Evolutionary conservation across 2,888 invertebrate genomes (phyloP), one percentile per base, ranked within the genome.

Genomic region (Mamestra brassicae): DNA sequence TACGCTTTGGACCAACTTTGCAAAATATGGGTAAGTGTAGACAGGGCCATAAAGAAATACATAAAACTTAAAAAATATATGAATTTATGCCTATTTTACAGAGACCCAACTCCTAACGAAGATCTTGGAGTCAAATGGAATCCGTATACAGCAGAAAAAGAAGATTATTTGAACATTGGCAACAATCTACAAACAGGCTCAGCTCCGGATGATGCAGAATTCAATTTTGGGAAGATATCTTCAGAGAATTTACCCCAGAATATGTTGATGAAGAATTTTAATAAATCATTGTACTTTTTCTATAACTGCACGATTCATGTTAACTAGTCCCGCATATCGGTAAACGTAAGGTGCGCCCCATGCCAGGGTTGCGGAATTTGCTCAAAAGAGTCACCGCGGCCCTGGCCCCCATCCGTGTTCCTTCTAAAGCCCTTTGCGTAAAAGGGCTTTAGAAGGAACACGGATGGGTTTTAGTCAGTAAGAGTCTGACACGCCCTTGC

Each of bases 1-100:
- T 0, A 89, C 84, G 71, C 84, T 93, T 10, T 92, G 90, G 91
- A 89, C 92, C 0, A 91, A 92, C 47, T 92, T 93, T 79, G 90
- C 90, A 8, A 92, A 90, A 85, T 84, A 84, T 70, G 92, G 92
- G 92, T 92, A 80, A 88, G 90, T 83, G 2, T 13, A 47, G 47
- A 42, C 1, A 42, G 1, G 42, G 26, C 26, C 26, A 26, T 26
- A 42, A 42, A 2, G 8, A 6, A 7, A 42, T 42, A 6, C 38
- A 38, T 38, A 38, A 26, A 26, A 4, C 38, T 38, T 38, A 5
- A 38, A 38, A 38, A 38, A 38, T 2, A 3, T n/a, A 42, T 6
- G 10, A 8, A 45, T 2, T 38, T 17, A 34, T 61, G 1, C 10
- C 0, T 50, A n/a, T 60, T 50, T 85, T 78, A 13, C 82, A 88